Conservation (phyloP, 2,888 invertebrate species). For the Agrochola macilenta region DNA sequence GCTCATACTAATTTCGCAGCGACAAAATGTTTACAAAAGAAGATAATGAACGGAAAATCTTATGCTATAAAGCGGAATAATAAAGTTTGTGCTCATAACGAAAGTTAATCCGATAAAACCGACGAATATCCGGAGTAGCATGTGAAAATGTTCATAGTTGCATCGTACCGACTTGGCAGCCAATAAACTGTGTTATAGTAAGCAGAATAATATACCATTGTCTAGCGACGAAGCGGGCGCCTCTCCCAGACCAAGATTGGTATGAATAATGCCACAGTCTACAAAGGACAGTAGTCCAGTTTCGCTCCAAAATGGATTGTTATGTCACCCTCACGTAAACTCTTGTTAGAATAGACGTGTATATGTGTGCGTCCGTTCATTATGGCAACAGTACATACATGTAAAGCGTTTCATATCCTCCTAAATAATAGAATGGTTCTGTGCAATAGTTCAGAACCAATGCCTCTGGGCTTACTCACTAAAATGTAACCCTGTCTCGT, state of each 20-base stretch:
- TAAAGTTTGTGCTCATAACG: slow-evolving; percentile 47
- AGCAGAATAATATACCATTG: slow-evolving; percentile 62
- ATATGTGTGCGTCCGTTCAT: slow-evolving; percentile 21
- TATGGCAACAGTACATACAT: slow-evolving; percentile 32
- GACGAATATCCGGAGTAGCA: slow-evolving; percentile 42
- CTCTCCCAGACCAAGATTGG: slow-evolving; percentile 61
- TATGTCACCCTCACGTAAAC: slow-evolving; percentile 46
- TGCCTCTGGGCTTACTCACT: slow-evolving; percentile 53
- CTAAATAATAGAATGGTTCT: slow-evolving; percentile 45
- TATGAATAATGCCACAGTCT: slow-evolving; percentile 64
- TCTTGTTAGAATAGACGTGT: slow-evolving; percentile 38
- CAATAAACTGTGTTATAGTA: slow-evolving; percentile 69
- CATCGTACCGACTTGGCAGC: slow-evolving; percentile 67
- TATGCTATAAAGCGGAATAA: slow-evolving; percentile 27
- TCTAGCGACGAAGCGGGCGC: slow-evolving; percentile 49
- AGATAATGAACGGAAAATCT: slow-evolving; percentile 47
- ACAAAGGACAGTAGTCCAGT: slow-evolving; percentile 58
- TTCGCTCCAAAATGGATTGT: slow-evolving; percentile 57
- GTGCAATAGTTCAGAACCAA: slow-evolving; percentile 31
- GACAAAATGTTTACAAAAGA: slow-evolving; percentile 34
- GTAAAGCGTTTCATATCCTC: slow-evolving; percentile 27
- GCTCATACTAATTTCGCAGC: slow-evolving; percentile 34
- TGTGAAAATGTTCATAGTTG: slow-evolving; percentile 51
- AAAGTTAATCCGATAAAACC: slow-evolving; percentile 57
- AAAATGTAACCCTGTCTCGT: slow-evolving; percentile 40